Base-by-base conservation (phyloP, 2,888 invertebrate genomes). In the Tupiocoris notatus region DNA sequence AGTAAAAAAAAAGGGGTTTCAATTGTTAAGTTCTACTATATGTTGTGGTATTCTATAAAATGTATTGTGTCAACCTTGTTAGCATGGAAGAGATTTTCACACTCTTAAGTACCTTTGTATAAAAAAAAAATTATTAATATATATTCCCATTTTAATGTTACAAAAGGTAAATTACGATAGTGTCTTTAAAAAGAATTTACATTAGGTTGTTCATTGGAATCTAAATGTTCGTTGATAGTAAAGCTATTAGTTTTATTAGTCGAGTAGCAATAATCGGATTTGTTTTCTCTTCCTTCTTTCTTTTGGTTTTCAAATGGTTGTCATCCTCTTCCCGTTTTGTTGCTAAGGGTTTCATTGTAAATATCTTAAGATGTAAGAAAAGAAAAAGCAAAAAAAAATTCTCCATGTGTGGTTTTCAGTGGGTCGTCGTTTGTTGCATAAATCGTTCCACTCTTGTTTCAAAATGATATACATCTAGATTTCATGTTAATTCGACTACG, bases 191-290 rank as follows among this genome's bases (percentile, higher is more conserved):
- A 39, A 39, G 39, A 39, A 7, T 39, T 39, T 39, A 12, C 39
- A 64, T 75, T 75, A 75, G 75, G 25, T 75, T 75, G 57, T 75
- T 75, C 57, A 65, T 75, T 75, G 23, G 65, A 75, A 75, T 75
- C 75, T 75, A 75, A 75, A 75, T 75, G 75, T 75, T 75, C 64
- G 75, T 75, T 75, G 65, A 65, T 75, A 75, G 75, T 57, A 22
- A 75, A 65, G 65, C 75, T 75, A 39, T 75, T 73, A 75, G 75
- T 75, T 75, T 75, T 54, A 73, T 73, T 73, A 73, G 73, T 73
- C 39, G n/a, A 1, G 73, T 73, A 73, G 73, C 54, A 56, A 73
- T 39, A 39, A 39, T 73, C 12, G 22, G 24, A 63, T 73, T 73
- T 62, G 39, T 73, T 73, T 39, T 62, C 24, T 39, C 39, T 39